Evolutionary conservation across 2,113 vertebrate species (phyloP).

Genomic region (Gobiocypris rarus): DNA sequence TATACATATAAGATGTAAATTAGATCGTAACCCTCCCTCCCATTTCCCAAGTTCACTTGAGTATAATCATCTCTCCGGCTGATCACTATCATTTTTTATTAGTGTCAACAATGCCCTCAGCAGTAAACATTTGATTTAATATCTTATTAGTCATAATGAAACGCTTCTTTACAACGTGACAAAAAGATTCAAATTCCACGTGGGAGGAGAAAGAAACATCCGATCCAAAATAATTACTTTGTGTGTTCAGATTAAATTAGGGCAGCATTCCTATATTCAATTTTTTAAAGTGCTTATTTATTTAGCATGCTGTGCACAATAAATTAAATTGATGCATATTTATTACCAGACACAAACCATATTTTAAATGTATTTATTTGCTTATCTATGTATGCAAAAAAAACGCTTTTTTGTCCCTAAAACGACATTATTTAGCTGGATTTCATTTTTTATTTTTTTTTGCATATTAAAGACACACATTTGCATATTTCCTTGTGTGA

Average conservation of each 20-base stretch:
- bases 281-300: neutral
- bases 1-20: neutral
- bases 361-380: neutral
- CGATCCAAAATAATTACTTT: neutral
- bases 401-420: neutral
- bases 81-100: conserved; percentile 46
- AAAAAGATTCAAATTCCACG: conserved; percentile 57
- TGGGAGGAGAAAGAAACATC: conserved; percentile 40
- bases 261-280: neutral
- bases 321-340: conserved; percentile 4
- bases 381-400: neutral
- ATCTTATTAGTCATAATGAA: conserved; percentile 12
- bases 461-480: no score
- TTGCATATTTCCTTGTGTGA: no score
- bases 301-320: neutral
- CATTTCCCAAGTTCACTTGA: neutral
- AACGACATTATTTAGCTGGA: neutral
- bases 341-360: neutral
- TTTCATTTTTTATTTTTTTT: neutral
- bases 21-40: neutral
- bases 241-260: neutral
- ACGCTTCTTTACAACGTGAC: conserved; percentile 46
- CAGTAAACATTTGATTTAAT: conserved; percentile 18
- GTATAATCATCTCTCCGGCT: conserved; percentile 14
- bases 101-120: conserved; percentile 39